Evolutionary conservation across 2,888 invertebrate genomes (phyloP).

Genomic region (Nomada ferruginata): DNA sequence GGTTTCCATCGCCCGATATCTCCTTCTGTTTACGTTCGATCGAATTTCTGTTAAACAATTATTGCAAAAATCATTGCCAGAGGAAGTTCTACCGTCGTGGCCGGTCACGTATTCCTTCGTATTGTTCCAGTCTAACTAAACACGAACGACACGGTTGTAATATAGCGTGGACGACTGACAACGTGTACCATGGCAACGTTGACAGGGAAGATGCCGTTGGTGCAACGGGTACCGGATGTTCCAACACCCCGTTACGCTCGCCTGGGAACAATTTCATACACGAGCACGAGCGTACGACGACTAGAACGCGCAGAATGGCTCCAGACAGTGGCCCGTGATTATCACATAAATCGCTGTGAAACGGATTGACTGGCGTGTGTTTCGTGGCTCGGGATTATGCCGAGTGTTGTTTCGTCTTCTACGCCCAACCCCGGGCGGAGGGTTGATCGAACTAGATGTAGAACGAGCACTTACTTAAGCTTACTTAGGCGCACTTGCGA

Average conservation of each 20-base stretch:
- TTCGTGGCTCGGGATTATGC: conserved; percentile 41
- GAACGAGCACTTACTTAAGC: conserved; percentile 3
- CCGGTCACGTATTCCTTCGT: neutral
- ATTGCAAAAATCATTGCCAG: neutral
- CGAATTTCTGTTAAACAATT: conserved; percentile 14
- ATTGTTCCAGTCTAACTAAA: neutral
- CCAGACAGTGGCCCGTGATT: conserved; percentile 42
- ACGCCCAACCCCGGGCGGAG: neutral
- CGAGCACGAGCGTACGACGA: conserved; percentile 16
- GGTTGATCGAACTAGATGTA: conserved; percentile 14
- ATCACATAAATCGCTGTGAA: conserved; percentile 53
- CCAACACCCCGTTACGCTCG: conserved; percentile 29
- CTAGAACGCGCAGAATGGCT: conserved; percentile 30
- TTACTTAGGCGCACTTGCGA: no score
- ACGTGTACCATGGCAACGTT: conserved; percentile 33
- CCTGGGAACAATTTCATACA: conserved; percentile 52
- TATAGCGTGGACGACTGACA: conserved; percentile 38
- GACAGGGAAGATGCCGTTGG: conserved; percentile 38
- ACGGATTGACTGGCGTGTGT: conserved; percentile 42
- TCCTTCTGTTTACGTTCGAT: conserved; percentile 26
- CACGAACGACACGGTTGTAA: conserved; percentile 1
- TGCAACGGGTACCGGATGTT: conserved; percentile 18
- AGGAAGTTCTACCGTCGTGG: neutral
- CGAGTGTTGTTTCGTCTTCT: conserved; percentile 51
- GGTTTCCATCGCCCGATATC: conserved; percentile 18